Evolutionary conservation across 1,140 invertebrate species (phyloP).

Genomic region (Stratiolaelaps scimitus): DNA sequence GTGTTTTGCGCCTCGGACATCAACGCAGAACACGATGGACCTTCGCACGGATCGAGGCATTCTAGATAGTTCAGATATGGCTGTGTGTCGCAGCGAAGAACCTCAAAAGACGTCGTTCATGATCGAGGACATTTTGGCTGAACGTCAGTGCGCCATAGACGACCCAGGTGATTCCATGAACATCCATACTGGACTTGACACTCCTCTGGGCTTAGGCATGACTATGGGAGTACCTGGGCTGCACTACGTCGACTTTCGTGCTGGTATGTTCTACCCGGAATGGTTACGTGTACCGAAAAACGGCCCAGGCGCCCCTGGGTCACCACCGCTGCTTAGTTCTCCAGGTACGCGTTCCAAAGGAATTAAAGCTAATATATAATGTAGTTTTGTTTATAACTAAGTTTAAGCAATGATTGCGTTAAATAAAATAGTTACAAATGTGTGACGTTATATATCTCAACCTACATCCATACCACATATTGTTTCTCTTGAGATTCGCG

Average conservation of each 20-base stretch:
- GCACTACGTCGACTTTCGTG: conserved; percentile 16
- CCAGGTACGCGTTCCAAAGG: background rate
- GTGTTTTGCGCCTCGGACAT: background rate
- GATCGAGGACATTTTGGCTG: conserved; percentile 16
- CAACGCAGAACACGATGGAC: conserved; percentile 9
- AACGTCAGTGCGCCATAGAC: conserved; percentile 13
- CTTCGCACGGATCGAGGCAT: conserved; percentile 22
- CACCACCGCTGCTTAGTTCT: conserved; percentile 13
- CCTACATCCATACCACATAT: too few species aligned
- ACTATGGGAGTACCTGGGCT: background rate
- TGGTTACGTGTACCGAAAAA: conserved; percentile 13
- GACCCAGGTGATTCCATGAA: background rate
- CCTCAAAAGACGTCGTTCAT: conserved; percentile 25
- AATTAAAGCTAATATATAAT: too few species aligned
- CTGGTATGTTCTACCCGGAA: conserved; percentile 19
- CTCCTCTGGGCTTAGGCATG: too few species aligned
- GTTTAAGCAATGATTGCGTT: too few species aligned
- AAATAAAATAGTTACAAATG: too few species aligned
- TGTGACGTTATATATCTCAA: too few species aligned
- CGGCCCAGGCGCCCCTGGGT: background rate
- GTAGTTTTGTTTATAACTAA: too few species aligned
- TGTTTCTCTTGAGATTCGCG: too few species aligned
- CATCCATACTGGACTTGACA: too few species aligned
- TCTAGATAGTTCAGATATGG: conserved; percentile 2
- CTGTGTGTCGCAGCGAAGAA: conserved; percentile 16